phyloP scores from a whole-genome alignment of 2,797 vertebrate species.

The Sebastes taczanowskii region DNA sequence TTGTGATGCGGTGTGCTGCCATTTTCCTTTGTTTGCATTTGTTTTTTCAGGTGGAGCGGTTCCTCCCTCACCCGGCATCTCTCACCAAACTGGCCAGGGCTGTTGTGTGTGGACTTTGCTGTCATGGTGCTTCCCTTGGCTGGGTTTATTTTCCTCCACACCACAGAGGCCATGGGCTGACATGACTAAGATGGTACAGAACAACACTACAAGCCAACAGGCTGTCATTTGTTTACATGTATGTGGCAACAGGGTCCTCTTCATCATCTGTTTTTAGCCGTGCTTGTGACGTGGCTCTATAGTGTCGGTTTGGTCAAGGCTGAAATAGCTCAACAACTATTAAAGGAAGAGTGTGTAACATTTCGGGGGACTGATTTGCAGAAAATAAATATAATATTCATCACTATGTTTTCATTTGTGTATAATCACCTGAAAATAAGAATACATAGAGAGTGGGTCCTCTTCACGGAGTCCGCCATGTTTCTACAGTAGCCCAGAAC shows the following conservation, averaged over 20 bases:
- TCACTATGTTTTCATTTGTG: too few species aligned
- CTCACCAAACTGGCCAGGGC: neutral
- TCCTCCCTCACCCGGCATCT: neutral
- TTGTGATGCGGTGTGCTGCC: neutral
- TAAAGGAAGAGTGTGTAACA: too few species aligned
- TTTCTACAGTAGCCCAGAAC: too few species aligned
- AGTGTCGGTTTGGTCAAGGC: neutral
- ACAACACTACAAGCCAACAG: neutral
- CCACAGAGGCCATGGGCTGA: neutral
- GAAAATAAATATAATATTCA: too few species aligned
- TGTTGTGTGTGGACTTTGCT: neutral
- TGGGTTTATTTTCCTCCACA: neutral
- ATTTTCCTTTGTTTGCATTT: neutral
- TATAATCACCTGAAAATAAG: too few species aligned
- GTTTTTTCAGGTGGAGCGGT: neutral
- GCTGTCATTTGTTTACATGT: conserved; percentile 4
- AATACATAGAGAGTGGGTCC: too few species aligned
- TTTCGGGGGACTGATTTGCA: too few species aligned
- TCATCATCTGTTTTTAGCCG: neutral
- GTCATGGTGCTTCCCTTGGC: neutral
- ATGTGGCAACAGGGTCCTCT: neutral
- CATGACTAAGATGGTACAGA: neutral
- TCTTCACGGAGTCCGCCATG: fast-evolving
- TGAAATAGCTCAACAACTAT: neutral
- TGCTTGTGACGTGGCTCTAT: neutral